Base-by-base conservation (phyloP, 1,140 invertebrate species). In the Microplitis demolitor region DNA sequence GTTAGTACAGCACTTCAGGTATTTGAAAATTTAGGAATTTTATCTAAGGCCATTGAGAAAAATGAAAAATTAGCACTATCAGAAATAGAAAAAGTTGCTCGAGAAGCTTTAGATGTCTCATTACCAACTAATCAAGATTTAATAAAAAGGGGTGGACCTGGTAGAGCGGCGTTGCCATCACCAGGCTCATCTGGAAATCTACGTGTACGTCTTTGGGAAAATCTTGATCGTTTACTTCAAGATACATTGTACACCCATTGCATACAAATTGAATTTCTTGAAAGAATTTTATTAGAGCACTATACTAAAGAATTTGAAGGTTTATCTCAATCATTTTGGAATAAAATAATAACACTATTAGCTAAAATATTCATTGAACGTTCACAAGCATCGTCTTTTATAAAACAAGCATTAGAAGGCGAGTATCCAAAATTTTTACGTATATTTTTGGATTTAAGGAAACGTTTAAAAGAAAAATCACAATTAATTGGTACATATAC, bases 341-440 rank as follows among this genome's bases (percentile, higher is more conserved):
- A 84, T 8, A 85, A 84, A 74, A 84, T 90, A 3, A 90, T 89
- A 24, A 74, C 72, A 13, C 82, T 90, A 66, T 77, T 91, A 8
- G 87, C 85, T 0, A 83, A 87, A 78, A 85, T 90, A 72, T 88
- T 91, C 51, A 76, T 84, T 4, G 83, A 87, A 74, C 88, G 89
- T 75, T 84, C 90, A 66, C 86, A 90, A 78, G 86, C 75, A 37
- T 92, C 93, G 0, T 88, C 90, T 56, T 91, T 93, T 78, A 89
- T 96, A n/a, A 94, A 93, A 79, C 94, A 96, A 87, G 92, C 94
- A 50, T 88, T 97, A 66, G 95, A 97, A 88, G 93, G 93, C 61
- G 95, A 97, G 84, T 97, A 93, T 86, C 95, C 96, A 14, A 96
- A 94, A 83, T 88, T 97, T 66, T 86, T 97, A 9, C 91, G 90